These are phyloP conservation scores for Trachurus trachurus DNA, from an alignment of 2,797 vertebrate species.

Conservation along the genomic window DNA sequence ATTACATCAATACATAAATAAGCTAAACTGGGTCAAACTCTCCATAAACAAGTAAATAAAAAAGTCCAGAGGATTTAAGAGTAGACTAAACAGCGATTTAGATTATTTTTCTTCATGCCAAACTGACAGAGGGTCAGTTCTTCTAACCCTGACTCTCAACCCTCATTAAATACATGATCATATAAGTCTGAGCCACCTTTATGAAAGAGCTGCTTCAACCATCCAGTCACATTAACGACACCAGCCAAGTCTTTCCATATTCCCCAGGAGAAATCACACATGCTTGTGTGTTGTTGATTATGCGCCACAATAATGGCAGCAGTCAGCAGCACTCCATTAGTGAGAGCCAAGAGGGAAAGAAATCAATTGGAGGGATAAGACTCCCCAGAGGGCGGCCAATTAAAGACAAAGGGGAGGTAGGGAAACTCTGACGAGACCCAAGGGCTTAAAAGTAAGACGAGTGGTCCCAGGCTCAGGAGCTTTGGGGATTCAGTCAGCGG, in stretches of 20 bases:
- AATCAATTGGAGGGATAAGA: constrained; percentile 77
- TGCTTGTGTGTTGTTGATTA: constrained; percentile 51
- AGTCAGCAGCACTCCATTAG: constrained; percentile 59
- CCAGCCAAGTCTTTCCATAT: constrained; percentile 26
- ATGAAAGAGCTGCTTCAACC: constrained; percentile 10
- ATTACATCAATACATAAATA: not conserved
- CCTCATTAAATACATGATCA: constrained; percentile 34
- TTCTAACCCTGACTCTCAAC: not conserved
- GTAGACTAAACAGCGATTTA: not conserved
- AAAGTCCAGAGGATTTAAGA: too few relatives aligned
- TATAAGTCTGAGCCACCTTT: constrained; percentile 3
- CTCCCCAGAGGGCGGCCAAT: constrained; percentile 77
- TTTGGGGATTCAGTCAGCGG: constrained; percentile 45
- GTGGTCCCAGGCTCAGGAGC: constrained; percentile 34
- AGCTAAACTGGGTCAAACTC: not conserved
- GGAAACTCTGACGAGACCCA: constrained; percentile 62
- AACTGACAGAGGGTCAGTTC: not conserved
- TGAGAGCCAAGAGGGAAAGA: constrained; percentile 44
- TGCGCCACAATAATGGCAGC: constrained; percentile 50
- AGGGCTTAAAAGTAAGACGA: constrained; percentile 43
- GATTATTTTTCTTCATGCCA: constrained; percentile 18
- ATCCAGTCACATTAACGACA: constrained; percentile 31
- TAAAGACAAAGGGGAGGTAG: constrained; percentile 71
- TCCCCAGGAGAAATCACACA: constrained; percentile 58
- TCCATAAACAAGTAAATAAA: not conserved